phyloP scores from a whole-genome alignment of 2,113 vertebrate species.

The Irena cyanogastra region DNA sequence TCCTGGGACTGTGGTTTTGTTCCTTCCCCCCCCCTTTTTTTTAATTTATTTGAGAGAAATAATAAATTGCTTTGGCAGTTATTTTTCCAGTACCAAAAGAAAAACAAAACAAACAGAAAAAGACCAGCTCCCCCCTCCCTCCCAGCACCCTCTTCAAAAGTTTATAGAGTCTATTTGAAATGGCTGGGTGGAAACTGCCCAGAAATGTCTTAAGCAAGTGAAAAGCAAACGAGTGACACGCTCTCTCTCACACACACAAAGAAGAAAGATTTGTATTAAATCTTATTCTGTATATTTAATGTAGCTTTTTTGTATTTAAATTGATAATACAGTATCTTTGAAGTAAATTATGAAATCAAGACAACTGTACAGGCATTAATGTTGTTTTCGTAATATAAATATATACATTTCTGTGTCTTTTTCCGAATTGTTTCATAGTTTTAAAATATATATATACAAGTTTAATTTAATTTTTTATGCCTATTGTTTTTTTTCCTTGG shows the following conservation, averaged over 20 bases:
- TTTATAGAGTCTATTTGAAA: slow-evolving; percentile 89
- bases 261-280: slow-evolving; percentile 94
- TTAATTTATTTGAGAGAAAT: slow-evolving; percentile 75
- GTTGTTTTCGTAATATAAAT: slow-evolving; percentile 84
- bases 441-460: slow-evolving; percentile 69
- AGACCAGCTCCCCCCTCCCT: slow-evolving; percentile 52
- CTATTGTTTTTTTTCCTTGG: slow-evolving; percentile 69
- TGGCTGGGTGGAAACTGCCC: slow-evolving; percentile 79
- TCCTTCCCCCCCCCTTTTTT: not conserved
- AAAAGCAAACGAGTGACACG: slow-evolving; percentile 65
- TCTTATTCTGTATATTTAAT: slow-evolving; percentile 99
- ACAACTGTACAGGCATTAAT: slow-evolving; percentile 91
- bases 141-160: slow-evolving; percentile 73
- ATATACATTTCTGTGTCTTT: slow-evolving; percentile 81
- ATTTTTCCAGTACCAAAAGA: slow-evolving; percentile 72
- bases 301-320: slow-evolving; percentile 99
- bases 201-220: slow-evolving; percentile 88
- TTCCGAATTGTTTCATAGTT: slow-evolving; percentile 80
- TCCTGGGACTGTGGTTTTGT: slow-evolving; percentile 39
- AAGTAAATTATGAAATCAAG: slow-evolving; percentile 98
- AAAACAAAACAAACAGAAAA: slow-evolving; percentile 61
- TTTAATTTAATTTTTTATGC: slow-evolving; percentile 82
- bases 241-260: slow-evolving; percentile 14
- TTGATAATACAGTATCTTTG: slow-evolving; percentile 98
- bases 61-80: slow-evolving; percentile 69